Evolutionary conservation across 2,797 vertebrate genomes (phyloP), one percentile per base, ranked within the genome.

Genomic region (Selene dorsalis): DNA sequence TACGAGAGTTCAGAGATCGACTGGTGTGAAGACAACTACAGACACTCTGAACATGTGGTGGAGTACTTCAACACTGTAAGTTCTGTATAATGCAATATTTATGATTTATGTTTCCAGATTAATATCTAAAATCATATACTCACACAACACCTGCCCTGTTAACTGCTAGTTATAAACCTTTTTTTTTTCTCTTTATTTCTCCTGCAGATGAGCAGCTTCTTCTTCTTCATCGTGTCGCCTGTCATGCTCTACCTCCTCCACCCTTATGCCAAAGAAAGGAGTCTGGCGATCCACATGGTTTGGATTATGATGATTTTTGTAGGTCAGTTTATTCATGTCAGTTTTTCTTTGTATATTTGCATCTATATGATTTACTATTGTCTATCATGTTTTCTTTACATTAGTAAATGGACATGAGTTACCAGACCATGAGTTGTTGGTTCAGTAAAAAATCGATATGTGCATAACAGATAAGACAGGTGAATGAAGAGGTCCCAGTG

Each of bases 51-150:
- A 1, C 80, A 96, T 70, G 95, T 99, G 0, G 97, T 96, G 0
- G 97, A 99, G 87, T 98, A 96, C 91, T 99, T 97, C 86, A 99
- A 99, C 92, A 98, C 97, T 32, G 97, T 99, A 88, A 95, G 94
- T 73, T 57, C 22, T 16, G 0, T 38, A 11, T 18, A 45, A 39
- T 38, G 30, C 43, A 47, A 9, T 10, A 4, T 62, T 59, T 13
- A 41, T 39, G 1, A 26, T 48, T 48, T 13, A 9, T 20, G 6
- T 59, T 18, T 26, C 2, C 24, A 3, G 11, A 62, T 28, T 9
- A 4, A 26, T 35, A 24, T 32, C 6, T 39, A 38, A 39, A 30
- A 17, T 35, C 7, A 48, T n/a, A 17, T 16, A 22, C 24, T 50
- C 8, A 11, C 4, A 6, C 10, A 30, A 18, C 4, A 65, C 2